Evolutionary conservation across 2,888 invertebrate genomes (phyloP), one percentile per base, ranked within the genome.

Genomic region (Drosophila emarginata): DNA sequence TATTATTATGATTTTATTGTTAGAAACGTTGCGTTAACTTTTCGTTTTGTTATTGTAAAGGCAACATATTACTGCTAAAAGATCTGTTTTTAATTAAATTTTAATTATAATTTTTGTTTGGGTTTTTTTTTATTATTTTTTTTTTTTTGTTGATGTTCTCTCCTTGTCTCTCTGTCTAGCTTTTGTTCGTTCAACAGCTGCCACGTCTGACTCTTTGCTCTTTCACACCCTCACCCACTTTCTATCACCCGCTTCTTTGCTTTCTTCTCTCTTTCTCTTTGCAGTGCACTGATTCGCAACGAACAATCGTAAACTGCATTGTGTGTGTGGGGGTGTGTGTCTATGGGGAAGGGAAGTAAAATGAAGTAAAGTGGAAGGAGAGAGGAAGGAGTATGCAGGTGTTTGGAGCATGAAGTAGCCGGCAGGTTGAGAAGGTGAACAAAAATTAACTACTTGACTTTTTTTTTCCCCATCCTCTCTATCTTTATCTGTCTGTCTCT

Each of bases 11-110:
- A 32, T 61, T 64, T 64, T 54, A 70, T 61, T 78, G 83, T 83
- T 83, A 86, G 75, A 82, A 82, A 83, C 86, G 84, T 86, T 84
- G 87, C 87, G 82, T 82, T 82, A 82, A 82, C 82, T 82, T 72
- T 80, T 68, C 76, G 77, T 82, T 64, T 71, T 64, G 60, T 64
- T 73, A 64, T 64, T 45, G 52, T 74, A 45, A 82, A 82, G 82
- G 87, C 85, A 86, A 83, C 79, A 76, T 79, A 73, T 82, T 81
- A 79, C 81, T 77, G 74, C 61, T 72, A 53, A 28, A 28, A 72
- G 50, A 61, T 66, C 61, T 72, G 73, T 63, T 67, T 64, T 56
- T 56, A 72, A 62, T 72, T 72, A 71, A 71, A 45, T 4, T 71
- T 71, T 65, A 72, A 71, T 72, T 71, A 65, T 65, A 64, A 64